These are phyloP conservation scores for Columbina picui DNA, from an alignment of 2,113 vertebrate species.

Conservation along the genomic window DNA sequence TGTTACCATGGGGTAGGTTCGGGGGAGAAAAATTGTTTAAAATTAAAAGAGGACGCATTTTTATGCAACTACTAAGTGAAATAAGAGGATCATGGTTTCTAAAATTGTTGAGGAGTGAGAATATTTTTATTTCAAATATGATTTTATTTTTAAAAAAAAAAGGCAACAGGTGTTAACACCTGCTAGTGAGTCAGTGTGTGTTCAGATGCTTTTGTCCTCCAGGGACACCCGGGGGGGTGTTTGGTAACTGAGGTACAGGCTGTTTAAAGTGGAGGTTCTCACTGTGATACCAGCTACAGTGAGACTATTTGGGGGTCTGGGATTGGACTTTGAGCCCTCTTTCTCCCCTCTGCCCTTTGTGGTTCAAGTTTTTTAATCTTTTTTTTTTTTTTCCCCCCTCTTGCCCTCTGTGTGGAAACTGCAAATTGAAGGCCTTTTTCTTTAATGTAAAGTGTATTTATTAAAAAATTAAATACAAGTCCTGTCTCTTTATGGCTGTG, in stretches of 20 bases:
- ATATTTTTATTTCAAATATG: constrained; percentile 80
- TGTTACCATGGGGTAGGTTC: constrained; percentile 60
- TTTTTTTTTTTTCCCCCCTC: background rate
- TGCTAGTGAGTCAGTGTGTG: constrained; percentile 31
- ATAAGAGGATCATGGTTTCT: constrained; percentile 77
- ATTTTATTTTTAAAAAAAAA: constrained; percentile 61
- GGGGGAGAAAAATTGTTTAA: constrained; percentile 71
- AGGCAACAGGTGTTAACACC: constrained; percentile 54
- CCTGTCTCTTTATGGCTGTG: constrained; percentile 64
- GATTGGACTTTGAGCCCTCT: constrained; percentile 67
- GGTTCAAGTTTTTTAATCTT: constrained; percentile 68
- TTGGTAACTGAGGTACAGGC: background rate
- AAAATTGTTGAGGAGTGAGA: constrained; percentile 77
- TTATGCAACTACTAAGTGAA: constrained; percentile 73
- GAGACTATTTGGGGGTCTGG: constrained; percentile 26
- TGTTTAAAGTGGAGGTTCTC: background rate
- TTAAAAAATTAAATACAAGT: constrained; percentile 82
- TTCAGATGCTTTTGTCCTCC: constrained; percentile 21
- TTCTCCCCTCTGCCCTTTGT: constrained; percentile 71
- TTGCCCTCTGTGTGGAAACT: constrained; percentile 77
- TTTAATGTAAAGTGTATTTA: constrained; percentile 90
- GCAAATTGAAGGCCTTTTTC: constrained; percentile 83
- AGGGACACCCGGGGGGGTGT: background rate
- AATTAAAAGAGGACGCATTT: constrained; percentile 72
- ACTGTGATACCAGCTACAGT: background rate